Conservation (phyloP, 1,140 invertebrate species). For the Scylla paramamosain region DNA sequence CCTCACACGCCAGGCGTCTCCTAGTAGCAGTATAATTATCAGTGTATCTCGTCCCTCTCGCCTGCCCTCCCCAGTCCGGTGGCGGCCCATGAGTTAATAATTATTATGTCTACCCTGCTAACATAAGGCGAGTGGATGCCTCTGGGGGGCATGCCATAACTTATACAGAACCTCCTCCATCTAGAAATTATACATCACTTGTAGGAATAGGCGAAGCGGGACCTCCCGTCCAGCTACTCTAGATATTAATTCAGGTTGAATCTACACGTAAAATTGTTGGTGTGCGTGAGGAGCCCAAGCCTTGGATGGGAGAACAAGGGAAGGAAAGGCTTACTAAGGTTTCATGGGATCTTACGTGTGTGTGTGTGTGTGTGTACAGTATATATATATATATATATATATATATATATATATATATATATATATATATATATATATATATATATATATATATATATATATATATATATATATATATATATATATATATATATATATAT, state of each 20-base stretch:
- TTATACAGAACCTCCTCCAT: slow-evolving; percentile 6
- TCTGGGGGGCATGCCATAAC: not conserved
- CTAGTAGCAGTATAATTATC: slow-evolving; percentile 44
- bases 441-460: too few relatives aligned
- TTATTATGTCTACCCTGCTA: slow-evolving; percentile 8
- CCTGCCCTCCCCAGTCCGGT: not conserved
- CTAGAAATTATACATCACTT: slow-evolving; percentile 33
- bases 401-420: too few relatives aligned
- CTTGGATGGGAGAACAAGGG: not conserved
- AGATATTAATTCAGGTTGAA: slow-evolving; percentile 21
- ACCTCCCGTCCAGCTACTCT: not conserved
- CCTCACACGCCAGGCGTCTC: not conserved
- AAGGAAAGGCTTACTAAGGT: not conserved
- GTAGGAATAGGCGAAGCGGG: slow-evolving; percentile 9
- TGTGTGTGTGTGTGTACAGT: too few relatives aligned
- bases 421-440: too few relatives aligned
- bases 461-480: too few relatives aligned
- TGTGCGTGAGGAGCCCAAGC: not conserved
- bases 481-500: too few relatives aligned
- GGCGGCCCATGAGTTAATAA: slow-evolving; percentile 35
- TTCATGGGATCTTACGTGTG: not conserved
- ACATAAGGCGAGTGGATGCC: not conserved
- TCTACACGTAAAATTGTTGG: not conserved
- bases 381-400: too few relatives aligned
- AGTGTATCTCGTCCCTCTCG: not conserved